Conservation (phyloP, 2,888 invertebrate species). For the Mythimna impura region DNA sequence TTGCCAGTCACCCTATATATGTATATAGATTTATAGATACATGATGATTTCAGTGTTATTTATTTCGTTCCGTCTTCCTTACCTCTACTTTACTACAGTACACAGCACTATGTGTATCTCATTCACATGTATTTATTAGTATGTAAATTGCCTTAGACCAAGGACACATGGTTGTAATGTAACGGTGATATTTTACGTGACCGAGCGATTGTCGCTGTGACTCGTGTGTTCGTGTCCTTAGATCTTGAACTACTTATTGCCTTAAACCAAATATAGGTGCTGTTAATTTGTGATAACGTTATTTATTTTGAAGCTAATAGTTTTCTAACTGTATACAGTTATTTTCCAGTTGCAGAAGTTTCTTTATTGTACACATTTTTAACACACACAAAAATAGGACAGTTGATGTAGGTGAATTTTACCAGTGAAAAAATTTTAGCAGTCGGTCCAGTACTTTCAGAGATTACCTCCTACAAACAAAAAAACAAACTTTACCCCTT, state of each 20-base stretch:
- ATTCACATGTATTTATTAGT: slow-evolving; percentile 32
- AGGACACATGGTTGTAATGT: slow-evolving; percentile 46
- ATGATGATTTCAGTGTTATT: no score
- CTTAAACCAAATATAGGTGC: neutral
- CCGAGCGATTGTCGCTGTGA: slow-evolving; percentile 37
- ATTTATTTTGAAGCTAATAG: slow-evolving; percentile 7
- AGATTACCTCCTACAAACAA: no score
- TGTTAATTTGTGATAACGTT: slow-evolving; percentile 20
- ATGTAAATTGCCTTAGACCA: slow-evolving; percentile 43
- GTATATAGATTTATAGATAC: neutral
- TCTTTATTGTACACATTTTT: no score
- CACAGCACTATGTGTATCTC: slow-evolving; percentile 7
- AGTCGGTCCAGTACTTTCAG: no score
- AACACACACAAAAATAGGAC: no score
- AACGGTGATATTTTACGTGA: slow-evolving; percentile 56
- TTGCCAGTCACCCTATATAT: no score
- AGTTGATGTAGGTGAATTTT: no score
- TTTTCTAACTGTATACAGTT: neutral
- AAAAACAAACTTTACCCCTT: no score
- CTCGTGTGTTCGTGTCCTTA: slow-evolving; percentile 31
- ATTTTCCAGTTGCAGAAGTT: neutral
- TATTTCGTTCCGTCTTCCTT: no score
- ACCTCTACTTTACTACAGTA: no score
- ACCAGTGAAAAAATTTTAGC: no score
- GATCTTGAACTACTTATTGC: slow-evolving; percentile 4